These are phyloP conservation scores for Petroica traversi DNA, from an alignment of 2,113 vertebrate genomes.

Conservation along the genomic window DNA sequence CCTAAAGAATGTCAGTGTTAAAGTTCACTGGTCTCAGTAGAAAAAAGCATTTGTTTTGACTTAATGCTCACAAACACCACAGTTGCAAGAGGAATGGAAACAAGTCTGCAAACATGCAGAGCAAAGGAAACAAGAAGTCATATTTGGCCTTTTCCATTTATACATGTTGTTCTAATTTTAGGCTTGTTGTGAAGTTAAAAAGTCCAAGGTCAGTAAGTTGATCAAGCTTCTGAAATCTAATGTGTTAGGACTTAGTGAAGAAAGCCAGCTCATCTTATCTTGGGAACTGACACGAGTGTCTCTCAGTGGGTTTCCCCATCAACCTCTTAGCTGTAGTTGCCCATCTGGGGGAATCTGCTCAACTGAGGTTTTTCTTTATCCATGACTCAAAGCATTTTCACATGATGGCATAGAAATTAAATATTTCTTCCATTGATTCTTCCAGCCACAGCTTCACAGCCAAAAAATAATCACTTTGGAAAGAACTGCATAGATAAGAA, in stretches of 20 bases:
- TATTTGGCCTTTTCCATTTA: neutral
- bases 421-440: neutral
- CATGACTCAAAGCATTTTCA: neutral
- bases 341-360: neutral
- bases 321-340: neutral
- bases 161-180: neutral
- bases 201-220: neutral
- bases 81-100: neutral
- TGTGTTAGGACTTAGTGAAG: neutral
- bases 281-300: accelerated
- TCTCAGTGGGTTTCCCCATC: neutral
- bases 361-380: neutral
- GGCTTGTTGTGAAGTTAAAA: neutral
- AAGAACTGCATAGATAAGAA: neutral
- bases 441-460: neutral
- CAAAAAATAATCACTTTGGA: neutral
- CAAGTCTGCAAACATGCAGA: neutral
- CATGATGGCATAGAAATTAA: neutral
- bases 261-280: neutral
- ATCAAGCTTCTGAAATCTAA: neutral
- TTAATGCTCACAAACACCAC: neutral
- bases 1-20: neutral
- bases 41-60: neutral
- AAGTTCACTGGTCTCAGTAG: neutral
- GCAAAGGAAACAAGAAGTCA: neutral